Evolutionary conservation across 2,888 invertebrate genomes (phyloP), one percentile per base, ranked within the genome.

Genomic region (Agonopterix arenella): DNA sequence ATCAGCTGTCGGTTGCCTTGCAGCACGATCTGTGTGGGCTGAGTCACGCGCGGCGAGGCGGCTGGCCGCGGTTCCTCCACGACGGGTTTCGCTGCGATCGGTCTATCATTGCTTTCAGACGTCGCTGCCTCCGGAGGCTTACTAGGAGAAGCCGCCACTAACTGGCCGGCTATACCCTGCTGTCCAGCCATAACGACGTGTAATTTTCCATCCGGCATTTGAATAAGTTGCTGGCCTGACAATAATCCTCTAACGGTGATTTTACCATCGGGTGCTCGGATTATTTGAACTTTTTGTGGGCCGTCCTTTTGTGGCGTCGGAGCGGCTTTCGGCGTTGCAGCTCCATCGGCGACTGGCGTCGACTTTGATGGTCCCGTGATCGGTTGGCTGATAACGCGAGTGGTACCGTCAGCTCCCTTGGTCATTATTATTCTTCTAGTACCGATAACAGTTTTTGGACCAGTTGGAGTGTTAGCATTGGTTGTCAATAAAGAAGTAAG

Each of bases 171-270:
- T 53, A 84, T 76, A 11, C 90, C 90, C 44, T 92, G 86, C 68
- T 93, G 93, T 7, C 91, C 90, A 8, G 93, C 91, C 73, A 92
- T 93, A 38, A 95, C 90, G 11, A 98, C 93, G 72, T 98, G 97
- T 18, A 98, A 84, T 74, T 97, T 96, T 0, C 98, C 98, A 77
- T 98, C 98, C 0, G 97, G 95, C 92, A 97, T 94, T 75, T 97
- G 96, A 44, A 98, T 93, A 50, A 98, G 86, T 71, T 98, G 97
- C 73, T 98, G 98, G 49, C 97, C 98, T 45, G 97, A 96, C 78
- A 96, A 91, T 8, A 98, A 90, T 0, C 98, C 98, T 53, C 96
- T 93, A 1, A 98, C 97, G 64, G 97, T 96, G 11, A 98, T 90
- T 81, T 97, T 97, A 18, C 98, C 98, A 78, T 97, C 97, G 0